Evolutionary conservation across 2,113 vertebrate species (phyloP), one percentile per base, ranked within the genome.

Genomic region (Sphyrna mokarran): DNA sequence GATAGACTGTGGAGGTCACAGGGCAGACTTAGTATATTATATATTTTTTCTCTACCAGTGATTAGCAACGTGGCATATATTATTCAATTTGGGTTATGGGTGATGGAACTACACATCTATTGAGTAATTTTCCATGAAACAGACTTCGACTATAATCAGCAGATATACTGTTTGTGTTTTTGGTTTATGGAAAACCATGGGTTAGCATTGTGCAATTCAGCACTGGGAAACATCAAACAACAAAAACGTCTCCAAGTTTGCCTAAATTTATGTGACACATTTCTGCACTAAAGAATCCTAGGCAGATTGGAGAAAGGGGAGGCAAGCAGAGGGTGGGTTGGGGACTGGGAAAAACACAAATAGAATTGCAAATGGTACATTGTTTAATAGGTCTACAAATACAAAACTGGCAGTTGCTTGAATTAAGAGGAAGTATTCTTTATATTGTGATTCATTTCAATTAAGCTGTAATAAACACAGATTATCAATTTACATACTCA

Each of bases 261-360:
- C 6, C 29, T 11, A 76, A 33, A 72, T 72, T 72, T 54, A 54
- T 29, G 29, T 26, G 70, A 72, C 26, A 72, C 26, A 72, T 29
- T 72, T 72, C 70, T 72, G 70, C 26, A 26, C 70, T 76, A 76
- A 76, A 33, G 29, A 76, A 76, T 26, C 29, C 72, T 33, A 26
- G 72, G 72, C 22, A 33, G 72, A 11, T 76, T 11, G 11, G 6
- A 76, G 72, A 76, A 76, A 76, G 72, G 22, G 23, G 70, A 26
- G 0, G 23, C 48, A 54, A 54, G 48, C 48, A 54, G 48, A 54
- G 26, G 70, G 10, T 26, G 23, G 26, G 8, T 76, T 26, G 72
- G 96, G 95, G 95, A 96, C 96, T 0, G 96, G 95, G 95, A 96
- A 96, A 96, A 96, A 96, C 96, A 96, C 85, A 96, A 96, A 97